These are phyloP conservation scores for Synanthedon andrenaeformis DNA, from an alignment of 2,888 invertebrate genomes.

Conservation along the genomic window DNA sequence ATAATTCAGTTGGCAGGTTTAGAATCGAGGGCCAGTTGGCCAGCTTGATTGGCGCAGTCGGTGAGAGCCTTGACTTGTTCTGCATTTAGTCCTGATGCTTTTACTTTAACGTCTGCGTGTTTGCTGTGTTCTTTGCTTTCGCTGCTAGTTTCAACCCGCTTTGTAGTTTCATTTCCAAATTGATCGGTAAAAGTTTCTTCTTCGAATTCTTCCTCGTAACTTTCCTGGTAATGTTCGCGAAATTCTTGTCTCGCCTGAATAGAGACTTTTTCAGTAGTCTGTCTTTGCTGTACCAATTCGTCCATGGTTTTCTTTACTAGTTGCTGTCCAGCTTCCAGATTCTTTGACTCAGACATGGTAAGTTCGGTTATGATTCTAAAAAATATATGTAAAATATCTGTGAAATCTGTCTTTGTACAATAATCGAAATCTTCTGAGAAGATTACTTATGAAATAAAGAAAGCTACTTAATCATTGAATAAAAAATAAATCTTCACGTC, in stretches of 20 bases:
- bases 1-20: constrained; percentile 52
- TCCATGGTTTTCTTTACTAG: constrained; percentile 64
- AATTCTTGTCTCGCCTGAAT: constrained; percentile 66
- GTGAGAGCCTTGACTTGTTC: constrained; percentile 61
- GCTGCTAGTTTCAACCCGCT: constrained; percentile 57
- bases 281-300: constrained; percentile 47
- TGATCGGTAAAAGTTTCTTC: constrained; percentile 62
- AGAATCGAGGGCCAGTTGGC: constrained; percentile 60
- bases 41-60: constrained; percentile 61
- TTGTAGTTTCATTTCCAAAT: constrained; percentile 56
- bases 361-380: constrained; percentile 5
- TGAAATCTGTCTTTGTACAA: too few species aligned
- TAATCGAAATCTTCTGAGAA: too few species aligned
- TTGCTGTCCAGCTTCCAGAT: constrained; percentile 57
- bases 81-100: constrained; percentile 56
- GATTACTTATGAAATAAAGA: too few species aligned
- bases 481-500: too few species aligned
- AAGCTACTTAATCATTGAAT: too few species aligned
- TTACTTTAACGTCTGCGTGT: constrained; percentile 62
- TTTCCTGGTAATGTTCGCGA: constrained; percentile 55
- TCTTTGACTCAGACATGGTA: constrained; percentile 51
- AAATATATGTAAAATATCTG: background rate
- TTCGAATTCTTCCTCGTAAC: constrained; percentile 63
- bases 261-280: constrained; percentile 49
- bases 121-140: constrained; percentile 62